phyloP scores from a whole-genome alignment of 2,888 invertebrate genomes.

The Andrena dorsata region DNA sequence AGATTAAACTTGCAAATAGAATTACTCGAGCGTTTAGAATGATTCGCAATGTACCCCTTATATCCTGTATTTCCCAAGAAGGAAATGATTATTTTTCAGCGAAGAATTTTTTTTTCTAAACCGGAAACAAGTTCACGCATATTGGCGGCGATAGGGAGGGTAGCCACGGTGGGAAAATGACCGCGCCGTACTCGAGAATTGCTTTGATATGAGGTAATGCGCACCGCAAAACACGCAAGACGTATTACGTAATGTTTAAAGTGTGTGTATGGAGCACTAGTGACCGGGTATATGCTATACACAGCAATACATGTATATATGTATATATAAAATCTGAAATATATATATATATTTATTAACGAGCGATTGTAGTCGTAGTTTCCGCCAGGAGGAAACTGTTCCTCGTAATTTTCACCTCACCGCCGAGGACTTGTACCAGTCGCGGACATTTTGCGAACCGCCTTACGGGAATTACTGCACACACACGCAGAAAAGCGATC shows the following conservation, averaged over 20 bases:
- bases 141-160: constrained; percentile 40
- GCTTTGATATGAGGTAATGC: constrained; percentile 77
- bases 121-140: constrained; percentile 51
- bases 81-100: constrained; percentile 23
- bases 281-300: constrained; percentile 35
- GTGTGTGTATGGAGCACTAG: constrained; percentile 49
- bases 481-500: neutral
- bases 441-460: neutral
- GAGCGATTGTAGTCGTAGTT: constrained; percentile 52
- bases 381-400: constrained; percentile 56
- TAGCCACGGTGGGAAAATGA: constrained; percentile 74
- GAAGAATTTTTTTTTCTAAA: constrained; percentile 26
- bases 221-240: constrained; percentile 74
- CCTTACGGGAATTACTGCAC: neutral
- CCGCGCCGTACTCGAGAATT: constrained; percentile 71
- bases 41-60: neutral
- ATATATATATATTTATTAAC: constrained; percentile 61
- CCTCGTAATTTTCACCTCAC: constrained; percentile 30
- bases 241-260: constrained; percentile 70
- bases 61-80: constrained; percentile 26
- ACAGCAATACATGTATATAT: too few species aligned
- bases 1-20: constrained; percentile 14
- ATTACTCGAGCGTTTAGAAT: neutral
- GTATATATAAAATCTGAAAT: too few species aligned
- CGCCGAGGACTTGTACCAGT: neutral